Base-by-base conservation (phyloP, 2,797 vertebrate species). In the Cheirogaleus major region DNA sequence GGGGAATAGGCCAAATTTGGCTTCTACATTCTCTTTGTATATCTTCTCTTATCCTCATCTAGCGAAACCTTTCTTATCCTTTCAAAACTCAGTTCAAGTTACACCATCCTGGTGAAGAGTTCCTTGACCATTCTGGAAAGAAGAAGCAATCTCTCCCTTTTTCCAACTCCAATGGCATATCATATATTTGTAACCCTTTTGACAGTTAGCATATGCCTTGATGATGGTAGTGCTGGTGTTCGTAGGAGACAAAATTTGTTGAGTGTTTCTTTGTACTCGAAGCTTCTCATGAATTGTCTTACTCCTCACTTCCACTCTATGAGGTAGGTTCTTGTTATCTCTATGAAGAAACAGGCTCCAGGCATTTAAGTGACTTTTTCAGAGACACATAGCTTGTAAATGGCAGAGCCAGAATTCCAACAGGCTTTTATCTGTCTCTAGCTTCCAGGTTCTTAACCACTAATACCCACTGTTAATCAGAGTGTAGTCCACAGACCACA, bases 81-180 rank as follows among this genome's bases (percentile, higher is more conserved):
- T 94, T 88, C 45, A 57, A 72, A 67, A 41, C 20, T 93, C 63
- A 72, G 38, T 70, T 92, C 89, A 73, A 89, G 48, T 85, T 67
- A 5, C 13, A 89, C 45, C 65, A 80, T 81, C 41, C 48, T 52
- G 50, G 57, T 63, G 48, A 93, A 93, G 57, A 67, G 25, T 67
- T 73, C 23, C 63, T 73, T 79, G 7, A 89, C n/a, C 23, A 85
- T 67, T 79, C 72, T 27, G 7, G 55, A 92, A 91, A 11, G 15
- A 86, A 94, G 25, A 83, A 43, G 11, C 67, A 3, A 85, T 73
- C 23, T 50, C 18, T 82, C 18, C 69, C 41, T 17, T 76, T 25
- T 81, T 91, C 35, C 17, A 72, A 8, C 35, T 30, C 55, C 7
- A 50, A 50, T 57, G 72, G 22, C 63, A 69, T 63, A 59, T 41